Evolutionary conservation across 1,140 invertebrate genomes (phyloP).

Genomic region (Araneus ventricosus): DNA sequence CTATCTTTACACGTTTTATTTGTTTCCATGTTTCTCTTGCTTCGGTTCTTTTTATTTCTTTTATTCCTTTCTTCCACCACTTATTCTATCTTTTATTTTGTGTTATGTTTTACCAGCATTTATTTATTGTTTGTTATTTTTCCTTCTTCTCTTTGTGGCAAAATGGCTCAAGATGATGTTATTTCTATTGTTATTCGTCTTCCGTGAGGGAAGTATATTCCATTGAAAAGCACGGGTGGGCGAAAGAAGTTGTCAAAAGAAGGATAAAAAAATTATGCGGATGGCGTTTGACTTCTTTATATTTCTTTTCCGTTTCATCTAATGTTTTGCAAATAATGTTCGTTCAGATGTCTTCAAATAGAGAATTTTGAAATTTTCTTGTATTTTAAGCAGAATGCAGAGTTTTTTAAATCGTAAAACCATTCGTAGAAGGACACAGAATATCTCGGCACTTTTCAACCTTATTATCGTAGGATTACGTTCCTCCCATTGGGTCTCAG

Average conservation of each 20-base stretch:
- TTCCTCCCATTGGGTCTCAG: no score
- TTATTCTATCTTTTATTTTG: constrained; percentile 27
- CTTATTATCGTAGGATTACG: no score
- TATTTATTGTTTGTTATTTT: neutral
- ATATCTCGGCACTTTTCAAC: no score
- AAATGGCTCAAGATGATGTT: constrained; percentile 17
- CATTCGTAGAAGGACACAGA: no score
- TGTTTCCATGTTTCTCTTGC: constrained; percentile 15
- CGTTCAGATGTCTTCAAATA: no score
- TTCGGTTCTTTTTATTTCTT: constrained; percentile 12
- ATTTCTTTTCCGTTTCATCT: no score
- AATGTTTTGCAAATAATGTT: no score
- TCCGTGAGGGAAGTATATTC: constrained; percentile 44
- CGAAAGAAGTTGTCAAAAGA: neutral
- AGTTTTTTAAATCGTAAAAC: no score
- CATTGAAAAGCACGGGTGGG: constrained; percentile 7
- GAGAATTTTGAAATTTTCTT: no score
- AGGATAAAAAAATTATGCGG: neutral
- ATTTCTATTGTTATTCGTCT: constrained; percentile 59
- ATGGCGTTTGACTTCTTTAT: no score
- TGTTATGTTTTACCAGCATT: neutral
- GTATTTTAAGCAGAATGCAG: no score
- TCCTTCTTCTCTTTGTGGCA: neutral
- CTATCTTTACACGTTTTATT: neutral
- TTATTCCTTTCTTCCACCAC: neutral